A percentile compares a stretch with the other conserved stretches of the same genome.
Conservation (phyloP, 2,113 vertebrate species). For the Tetraodon nigroviridis region DNA sequence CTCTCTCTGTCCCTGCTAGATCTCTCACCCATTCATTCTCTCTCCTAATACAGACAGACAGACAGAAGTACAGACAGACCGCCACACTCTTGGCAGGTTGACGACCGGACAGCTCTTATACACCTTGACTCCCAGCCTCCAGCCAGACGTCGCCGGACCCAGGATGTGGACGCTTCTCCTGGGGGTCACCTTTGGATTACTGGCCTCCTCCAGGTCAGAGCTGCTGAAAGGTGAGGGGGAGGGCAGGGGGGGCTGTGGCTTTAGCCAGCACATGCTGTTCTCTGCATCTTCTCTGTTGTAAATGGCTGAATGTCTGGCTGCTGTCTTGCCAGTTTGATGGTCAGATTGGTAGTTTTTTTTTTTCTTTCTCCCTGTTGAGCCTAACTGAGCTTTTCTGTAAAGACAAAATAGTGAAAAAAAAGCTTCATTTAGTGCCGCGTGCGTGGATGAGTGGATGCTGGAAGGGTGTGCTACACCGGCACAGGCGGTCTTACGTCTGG, state of each 20-base stretch:
- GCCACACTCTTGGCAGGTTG: constrained; percentile 58
- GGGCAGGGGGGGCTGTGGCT: constrained; percentile 59
- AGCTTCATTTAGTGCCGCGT: not conserved
- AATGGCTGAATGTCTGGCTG: constrained; percentile 2
- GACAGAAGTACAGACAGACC: constrained; percentile 33
- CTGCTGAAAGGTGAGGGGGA: constrained; percentile 64
- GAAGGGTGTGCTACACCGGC: constrained; percentile 50
- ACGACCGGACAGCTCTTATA: constrained; percentile 50
- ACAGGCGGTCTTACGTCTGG: constrained; percentile 66
- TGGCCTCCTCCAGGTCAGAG: constrained; percentile 62
- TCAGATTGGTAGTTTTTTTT: not conserved
- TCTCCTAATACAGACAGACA: constrained; percentile 8
- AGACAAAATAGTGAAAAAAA: constrained; percentile 28
- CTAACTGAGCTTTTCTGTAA: constrained; percentile 13
- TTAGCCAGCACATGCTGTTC: constrained; percentile 32
- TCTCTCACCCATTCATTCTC: constrained; percentile 15
- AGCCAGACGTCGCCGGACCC: constrained; percentile 39
- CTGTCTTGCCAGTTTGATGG: constrained; percentile 3
- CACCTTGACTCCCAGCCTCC: constrained; percentile 45
- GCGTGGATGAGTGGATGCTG: constrained; percentile 52
- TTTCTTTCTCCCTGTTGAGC: not conserved
- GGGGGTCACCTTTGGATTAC: constrained; percentile 69
- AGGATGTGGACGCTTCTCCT: constrained; percentile 74
- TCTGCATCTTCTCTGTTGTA: constrained; percentile 2
- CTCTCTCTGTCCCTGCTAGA: not conserved